Percentiles rank a stretch among this genome's conserved stretches.
phyloP scores from a whole-genome alignment of 2,888 invertebrate genomes.

The Hesperia comma region DNA sequence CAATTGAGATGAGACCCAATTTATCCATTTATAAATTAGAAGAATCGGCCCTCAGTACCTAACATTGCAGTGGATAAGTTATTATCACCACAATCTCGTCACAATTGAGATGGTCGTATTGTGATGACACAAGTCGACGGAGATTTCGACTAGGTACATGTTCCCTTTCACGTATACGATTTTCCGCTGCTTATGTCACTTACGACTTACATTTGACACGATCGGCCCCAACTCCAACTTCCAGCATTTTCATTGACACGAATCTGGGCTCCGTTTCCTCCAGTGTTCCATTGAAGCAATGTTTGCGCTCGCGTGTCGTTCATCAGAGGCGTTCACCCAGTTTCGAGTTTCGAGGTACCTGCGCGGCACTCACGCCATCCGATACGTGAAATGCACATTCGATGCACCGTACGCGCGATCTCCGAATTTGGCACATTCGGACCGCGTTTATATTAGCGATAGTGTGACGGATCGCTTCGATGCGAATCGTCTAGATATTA shows the following conservation, averaged over 20 bases:
- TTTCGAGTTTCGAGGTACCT: conserved; percentile 33
- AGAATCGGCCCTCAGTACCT: too few species aligned
- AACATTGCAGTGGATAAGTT: not conserved
- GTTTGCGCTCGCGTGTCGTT: conserved; percentile 23
- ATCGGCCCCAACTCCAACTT: too few species aligned
- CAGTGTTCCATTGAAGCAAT: conserved; percentile 3
- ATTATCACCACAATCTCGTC: not conserved
- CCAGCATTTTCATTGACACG: not conserved
- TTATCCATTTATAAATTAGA: too few species aligned
- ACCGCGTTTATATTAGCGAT: conserved; percentile 43
- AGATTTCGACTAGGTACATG: too few species aligned
- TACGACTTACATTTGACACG: too few species aligned
- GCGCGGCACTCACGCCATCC: conserved; percentile 35
- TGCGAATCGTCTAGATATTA: not conserved
- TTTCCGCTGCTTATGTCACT: too few species aligned
- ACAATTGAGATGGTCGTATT: too few species aligned
- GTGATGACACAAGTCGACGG: too few species aligned
- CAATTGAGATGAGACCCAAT: too few species aligned
- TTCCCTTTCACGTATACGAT: too few species aligned
- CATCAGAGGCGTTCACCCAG: conserved; percentile 39
- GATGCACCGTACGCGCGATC: conserved; percentile 10
- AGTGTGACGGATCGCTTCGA: conserved; percentile 47
- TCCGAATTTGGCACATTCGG: conserved; percentile 23
- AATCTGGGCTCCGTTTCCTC: conserved; percentile 3
- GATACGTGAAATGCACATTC: conserved; percentile 34